Evolutionary conservation across 2,113 vertebrate species (phyloP), one percentile per base, ranked within the genome.

Genomic region (Smithornis capensis): DNA sequence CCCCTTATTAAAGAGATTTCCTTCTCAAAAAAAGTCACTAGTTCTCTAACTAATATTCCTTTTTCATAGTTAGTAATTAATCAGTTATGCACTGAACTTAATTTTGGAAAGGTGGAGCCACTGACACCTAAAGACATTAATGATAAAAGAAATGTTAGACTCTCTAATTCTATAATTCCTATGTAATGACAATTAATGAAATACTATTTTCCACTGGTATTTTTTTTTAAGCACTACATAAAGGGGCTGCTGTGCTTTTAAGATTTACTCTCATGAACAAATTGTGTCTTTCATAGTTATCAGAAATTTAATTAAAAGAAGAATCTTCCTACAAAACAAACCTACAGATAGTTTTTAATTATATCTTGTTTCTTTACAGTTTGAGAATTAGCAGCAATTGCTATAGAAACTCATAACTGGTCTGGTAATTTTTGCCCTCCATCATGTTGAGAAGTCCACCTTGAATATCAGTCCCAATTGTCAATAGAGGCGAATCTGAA

Each of bases 231-330:
- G 79, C 19, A 9, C 19, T 37, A 92, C 77, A 93, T 92, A 94
- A 98, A 95, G 81, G 35, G 79, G 71, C 64, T 73, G 57, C 64
- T 70, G 71, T 94, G 42, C 81, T 97, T 97, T 95, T 92, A 96
- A 96, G 78, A 96, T 91, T 91, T 87, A 88, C 40, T 96, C 19
- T 78, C 56, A 86, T 81, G 81, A 94, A 45, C 40, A 94, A 96
- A 90, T 53, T 91, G 33, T 70, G 22, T 63, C 71, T 97, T 74
- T 96, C 92, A 91, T 37, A 94, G 86, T 82, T 95, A 96, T 71
- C 69, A 87, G 94, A 97, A 95, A 94, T 91, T 87, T 74, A 97
- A 98, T 94, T 96, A 95, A 96, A 97, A 97, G 74, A 97, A 64
- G 55, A 89, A 71, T 92, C 47, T 95, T 94, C 71, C 85, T 80